Evolutionary conservation across 1,140 invertebrate species (phyloP).

Genomic region (Coptotermes formosanus): DNA sequence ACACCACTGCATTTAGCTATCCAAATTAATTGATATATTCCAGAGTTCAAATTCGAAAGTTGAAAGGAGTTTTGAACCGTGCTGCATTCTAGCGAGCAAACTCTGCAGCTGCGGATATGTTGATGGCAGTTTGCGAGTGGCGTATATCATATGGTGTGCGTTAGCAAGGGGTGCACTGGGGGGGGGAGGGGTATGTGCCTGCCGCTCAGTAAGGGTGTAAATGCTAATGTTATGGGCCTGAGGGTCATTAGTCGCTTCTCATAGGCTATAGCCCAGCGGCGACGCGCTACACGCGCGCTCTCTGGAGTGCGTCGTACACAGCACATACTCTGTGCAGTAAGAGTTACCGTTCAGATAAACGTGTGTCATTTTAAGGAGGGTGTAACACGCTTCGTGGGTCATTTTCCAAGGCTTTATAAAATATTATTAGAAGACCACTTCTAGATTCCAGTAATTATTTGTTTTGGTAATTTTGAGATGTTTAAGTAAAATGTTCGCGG

Average conservation of each 20-base stretch:
- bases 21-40: neutral
- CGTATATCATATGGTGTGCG: conserved; percentile 6
- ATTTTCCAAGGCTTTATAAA: too few species aligned
- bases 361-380: too few species aligned
- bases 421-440: too few species aligned
- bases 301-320: neutral
- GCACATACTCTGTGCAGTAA: neutral
- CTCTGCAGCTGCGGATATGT: neutral
- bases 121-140: neutral
- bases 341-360: too few species aligned
- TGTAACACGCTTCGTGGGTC: too few species aligned
- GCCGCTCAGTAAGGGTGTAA: conserved; percentile 4
- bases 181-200: neutral
- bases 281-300: neutral
- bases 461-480: too few species aligned
- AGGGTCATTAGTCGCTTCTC: neutral
- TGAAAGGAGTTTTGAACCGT: neutral
- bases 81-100: neutral
- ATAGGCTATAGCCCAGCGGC: neutral
- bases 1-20: too few species aligned
- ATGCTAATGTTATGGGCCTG: conserved; percentile 5
- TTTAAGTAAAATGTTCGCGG: too few species aligned
- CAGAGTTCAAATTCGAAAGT: neutral
- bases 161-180: neutral
- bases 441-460: too few species aligned